Evolutionary conservation across 2,797 vertebrate genomes (phyloP).

Genomic region (Carcharodon carcharias): DNA sequence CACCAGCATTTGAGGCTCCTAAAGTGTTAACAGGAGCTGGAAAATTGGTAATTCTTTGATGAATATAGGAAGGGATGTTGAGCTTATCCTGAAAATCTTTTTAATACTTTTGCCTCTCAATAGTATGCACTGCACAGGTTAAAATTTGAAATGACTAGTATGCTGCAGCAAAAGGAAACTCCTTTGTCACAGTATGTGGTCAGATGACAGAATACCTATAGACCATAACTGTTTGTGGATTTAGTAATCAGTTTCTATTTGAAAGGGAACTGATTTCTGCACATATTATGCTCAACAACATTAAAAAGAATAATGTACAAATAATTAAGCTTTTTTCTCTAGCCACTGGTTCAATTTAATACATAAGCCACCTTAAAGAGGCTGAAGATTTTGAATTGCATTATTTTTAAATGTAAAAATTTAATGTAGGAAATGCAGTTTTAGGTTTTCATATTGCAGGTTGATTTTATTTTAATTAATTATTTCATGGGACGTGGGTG

Average conservation of each 20-base stretch:
- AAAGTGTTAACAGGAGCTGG: neutral
- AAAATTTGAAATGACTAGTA: neutral
- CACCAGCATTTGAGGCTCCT: neutral
- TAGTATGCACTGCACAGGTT: neutral
- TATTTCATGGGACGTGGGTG: too few relatives aligned
- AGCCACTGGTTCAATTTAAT: neutral
- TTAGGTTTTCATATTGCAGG: neutral
- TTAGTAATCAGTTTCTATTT: neutral
- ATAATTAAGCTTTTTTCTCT: neutral
- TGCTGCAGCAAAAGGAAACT: neutral
- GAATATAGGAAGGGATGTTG: neutral
- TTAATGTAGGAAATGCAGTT: neutral
- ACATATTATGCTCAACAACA: neutral
- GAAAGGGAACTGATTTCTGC: neutral
- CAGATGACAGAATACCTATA: neutral
- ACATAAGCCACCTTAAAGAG: too few relatives aligned
- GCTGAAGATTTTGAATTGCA: neutral
- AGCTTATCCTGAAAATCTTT: neutral
- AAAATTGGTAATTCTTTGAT: neutral
- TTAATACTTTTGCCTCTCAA: neutral
- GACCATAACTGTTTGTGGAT: slow-evolving; percentile 14
- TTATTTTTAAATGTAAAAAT: neutral
- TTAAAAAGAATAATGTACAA: neutral
- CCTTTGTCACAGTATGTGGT: slow-evolving; percentile 22
- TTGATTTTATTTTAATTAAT: too few relatives aligned